A percentile compares a stretch with the other conserved stretches of the same genome.
phyloP scores from a whole-genome alignment of 2,797 vertebrate genomes.

The Hippocampus kuda region DNA sequence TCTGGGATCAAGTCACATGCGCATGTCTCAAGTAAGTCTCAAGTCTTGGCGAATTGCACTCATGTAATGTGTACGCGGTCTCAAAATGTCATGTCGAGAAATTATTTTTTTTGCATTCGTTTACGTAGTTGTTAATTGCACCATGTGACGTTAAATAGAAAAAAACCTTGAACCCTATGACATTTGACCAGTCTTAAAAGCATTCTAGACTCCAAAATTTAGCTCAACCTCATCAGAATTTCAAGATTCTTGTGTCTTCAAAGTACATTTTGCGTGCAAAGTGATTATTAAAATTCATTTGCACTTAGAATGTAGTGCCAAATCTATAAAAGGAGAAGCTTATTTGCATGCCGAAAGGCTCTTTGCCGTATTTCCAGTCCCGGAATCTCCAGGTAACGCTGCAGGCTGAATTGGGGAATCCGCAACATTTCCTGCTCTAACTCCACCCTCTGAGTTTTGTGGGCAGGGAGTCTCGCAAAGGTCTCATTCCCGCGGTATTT shows the following conservation, averaged over 20 bases:
- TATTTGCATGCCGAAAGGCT: neutral
- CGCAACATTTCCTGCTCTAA: neutral
- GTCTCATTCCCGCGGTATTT: conserved; percentile 9
- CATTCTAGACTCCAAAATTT: neutral
- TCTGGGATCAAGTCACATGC: too few relatives aligned
- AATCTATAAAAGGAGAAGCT: neutral
- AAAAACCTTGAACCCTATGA: too few relatives aligned
- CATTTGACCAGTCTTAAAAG: neutral
- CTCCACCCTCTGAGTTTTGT: neutral
- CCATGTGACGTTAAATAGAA: too few relatives aligned
- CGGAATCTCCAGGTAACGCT: neutral
- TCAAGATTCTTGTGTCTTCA: neutral
- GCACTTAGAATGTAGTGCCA: neutral
- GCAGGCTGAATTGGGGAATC: conserved; percentile 5
- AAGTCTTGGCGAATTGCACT: too few relatives aligned
- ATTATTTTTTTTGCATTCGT: too few relatives aligned
- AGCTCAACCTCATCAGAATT: too few relatives aligned
- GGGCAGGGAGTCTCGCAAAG: conserved; percentile 6
- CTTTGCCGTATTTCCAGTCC: conserved; percentile 2
- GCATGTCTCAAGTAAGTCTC: too few relatives aligned
- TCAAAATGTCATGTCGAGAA: too few relatives aligned
- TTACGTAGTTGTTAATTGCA: too few relatives aligned
- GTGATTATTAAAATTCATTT: neutral
- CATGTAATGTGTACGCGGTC: too few relatives aligned
- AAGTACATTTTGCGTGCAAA: too few relatives aligned